Percentiles rank a stretch among this genome's conserved stretches.
Evolutionary conservation across 1,140 invertebrate species (phyloP).

Genomic region (Gryon sp.): DNA sequence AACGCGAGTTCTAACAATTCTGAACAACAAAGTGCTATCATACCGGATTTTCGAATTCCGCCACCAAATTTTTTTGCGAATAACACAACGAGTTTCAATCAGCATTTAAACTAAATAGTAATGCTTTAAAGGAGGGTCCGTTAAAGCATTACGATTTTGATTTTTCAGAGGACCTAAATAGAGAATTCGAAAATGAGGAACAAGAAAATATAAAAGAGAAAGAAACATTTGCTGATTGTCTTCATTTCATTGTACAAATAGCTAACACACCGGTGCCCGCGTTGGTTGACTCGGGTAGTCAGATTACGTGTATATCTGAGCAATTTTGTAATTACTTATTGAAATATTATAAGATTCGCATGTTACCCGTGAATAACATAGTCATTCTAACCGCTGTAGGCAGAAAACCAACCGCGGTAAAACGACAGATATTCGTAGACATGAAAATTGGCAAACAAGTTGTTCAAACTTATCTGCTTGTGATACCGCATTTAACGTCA

Average conservation of each 20-base stretch:
- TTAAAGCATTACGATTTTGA: conserved; percentile 29
- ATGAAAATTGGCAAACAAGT: neutral
- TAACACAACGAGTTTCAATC: no score
- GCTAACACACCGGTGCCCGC: conserved; percentile 1
- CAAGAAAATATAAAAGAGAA: neutral
- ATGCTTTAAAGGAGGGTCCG: conserved; percentile 17
- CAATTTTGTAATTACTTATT: conserved; percentile 14
- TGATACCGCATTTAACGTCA: conserved; percentile 16
- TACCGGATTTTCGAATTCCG: conserved; percentile 1
- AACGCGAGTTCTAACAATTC: no score
- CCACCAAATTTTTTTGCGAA: neutral
- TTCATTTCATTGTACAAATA: neutral
- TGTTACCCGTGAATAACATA: no score
- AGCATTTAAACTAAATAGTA: conserved; percentile 19
- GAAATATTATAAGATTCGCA: conserved; percentile 8
- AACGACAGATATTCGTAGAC: no score
- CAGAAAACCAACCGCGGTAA: no score
- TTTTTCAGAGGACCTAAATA: conserved; percentile 27
- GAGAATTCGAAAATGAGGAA: neutral
- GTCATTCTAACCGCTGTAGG: no score
- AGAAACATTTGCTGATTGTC: neutral
- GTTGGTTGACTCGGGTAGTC: conserved; percentile 30
- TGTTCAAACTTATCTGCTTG: neutral
- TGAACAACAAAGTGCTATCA: neutral
- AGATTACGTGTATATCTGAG: conserved; percentile 29